Percentiles rank a stretch among this genome's conserved stretches.
Evolutionary conservation across 1,140 invertebrate genomes (phyloP).

Genomic region (Helicoverpa zea): DNA sequence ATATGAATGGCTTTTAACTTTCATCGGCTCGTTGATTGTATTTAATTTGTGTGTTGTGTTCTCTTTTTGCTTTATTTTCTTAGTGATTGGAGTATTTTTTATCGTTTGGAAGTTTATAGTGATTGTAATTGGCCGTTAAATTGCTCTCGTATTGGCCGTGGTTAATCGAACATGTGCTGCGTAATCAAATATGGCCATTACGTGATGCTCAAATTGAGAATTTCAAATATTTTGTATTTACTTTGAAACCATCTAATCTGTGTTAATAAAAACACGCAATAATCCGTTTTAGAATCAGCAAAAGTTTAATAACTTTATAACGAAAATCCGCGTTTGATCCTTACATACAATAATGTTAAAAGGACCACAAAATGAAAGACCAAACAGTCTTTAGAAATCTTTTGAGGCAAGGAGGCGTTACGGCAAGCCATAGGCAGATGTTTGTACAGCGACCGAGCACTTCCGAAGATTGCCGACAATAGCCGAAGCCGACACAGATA

Average conservation of each 20-base stretch:
- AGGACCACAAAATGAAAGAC: constrained; percentile 18
- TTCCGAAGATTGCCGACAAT: constrained; percentile 15
- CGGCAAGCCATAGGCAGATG: constrained; percentile 71
- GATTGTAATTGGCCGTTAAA: constrained; percentile 39
- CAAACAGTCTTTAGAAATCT: constrained; percentile 29
- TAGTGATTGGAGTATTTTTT: constrained; percentile 26
- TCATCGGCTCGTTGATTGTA: constrained; percentile 19
- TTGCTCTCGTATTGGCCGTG: not conserved
- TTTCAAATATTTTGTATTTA: constrained; percentile 23
- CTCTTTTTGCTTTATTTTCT: constrained; percentile 14
- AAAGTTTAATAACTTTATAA: constrained; percentile 2
- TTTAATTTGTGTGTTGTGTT: constrained; percentile 42
- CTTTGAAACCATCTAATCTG: not conserved
- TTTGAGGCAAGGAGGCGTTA: constrained; percentile 44
- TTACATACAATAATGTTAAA: not conserved
- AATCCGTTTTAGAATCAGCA: not conserved
- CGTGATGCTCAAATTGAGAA: not conserved
- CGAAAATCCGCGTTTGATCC: not conserved
- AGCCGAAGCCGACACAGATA: not conserved
- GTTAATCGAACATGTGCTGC: not conserved
- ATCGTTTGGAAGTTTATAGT: constrained; percentile 31
- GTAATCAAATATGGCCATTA: not conserved
- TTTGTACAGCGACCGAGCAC: constrained; percentile 62
- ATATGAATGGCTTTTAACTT: constrained; percentile 58
- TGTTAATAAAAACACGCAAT: not conserved